Percentiles rank a stretch among this genome's conserved stretches.
Evolutionary conservation across 2,797 vertebrate genomes (phyloP).

Genomic region (Circus cinereus): DNA sequence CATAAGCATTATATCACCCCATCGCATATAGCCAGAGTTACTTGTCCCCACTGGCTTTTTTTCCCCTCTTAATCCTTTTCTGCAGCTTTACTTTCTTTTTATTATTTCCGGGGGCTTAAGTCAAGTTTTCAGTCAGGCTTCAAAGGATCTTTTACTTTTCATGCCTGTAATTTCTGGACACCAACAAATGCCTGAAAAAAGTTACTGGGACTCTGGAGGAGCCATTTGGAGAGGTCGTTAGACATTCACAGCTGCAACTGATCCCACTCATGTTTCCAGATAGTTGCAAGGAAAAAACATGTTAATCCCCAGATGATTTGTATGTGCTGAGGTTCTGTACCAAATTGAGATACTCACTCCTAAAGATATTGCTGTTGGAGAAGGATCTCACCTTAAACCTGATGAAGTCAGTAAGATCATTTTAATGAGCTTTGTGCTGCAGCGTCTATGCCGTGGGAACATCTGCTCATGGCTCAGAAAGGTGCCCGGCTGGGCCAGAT

Average conservation of each 20-base stretch:
- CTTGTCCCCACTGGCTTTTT: not conserved
- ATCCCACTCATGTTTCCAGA: not conserved
- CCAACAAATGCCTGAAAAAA: not conserved
- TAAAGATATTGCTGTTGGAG: not conserved
- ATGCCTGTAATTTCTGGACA: not conserved
- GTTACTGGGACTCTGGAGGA: not conserved
- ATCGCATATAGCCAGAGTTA: not conserved
- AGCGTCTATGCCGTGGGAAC: rapidly evolving
- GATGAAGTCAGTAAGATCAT: not conserved
- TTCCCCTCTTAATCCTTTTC: not conserved
- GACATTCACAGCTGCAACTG: not conserved
- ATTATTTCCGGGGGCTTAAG: slow-evolving; percentile 36
- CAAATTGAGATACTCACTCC: not conserved
- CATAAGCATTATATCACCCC: not conserved
- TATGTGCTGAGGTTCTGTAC: not conserved
- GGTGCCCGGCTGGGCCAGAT: not conserved
- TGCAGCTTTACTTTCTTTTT: slow-evolving; percentile 13
- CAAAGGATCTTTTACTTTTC: not conserved
- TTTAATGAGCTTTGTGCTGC: not conserved
- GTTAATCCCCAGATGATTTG: not conserved
- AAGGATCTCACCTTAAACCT: not conserved
- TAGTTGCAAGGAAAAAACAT: not conserved
- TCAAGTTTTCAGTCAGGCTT: slow-evolving; percentile 35
- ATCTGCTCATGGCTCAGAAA: not conserved
- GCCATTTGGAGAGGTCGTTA: not conserved